These are phyloP conservation scores for Benthosema pterotum DNA, from an alignment of 2,797 vertebrate species.

Conservation along the genomic window DNA sequence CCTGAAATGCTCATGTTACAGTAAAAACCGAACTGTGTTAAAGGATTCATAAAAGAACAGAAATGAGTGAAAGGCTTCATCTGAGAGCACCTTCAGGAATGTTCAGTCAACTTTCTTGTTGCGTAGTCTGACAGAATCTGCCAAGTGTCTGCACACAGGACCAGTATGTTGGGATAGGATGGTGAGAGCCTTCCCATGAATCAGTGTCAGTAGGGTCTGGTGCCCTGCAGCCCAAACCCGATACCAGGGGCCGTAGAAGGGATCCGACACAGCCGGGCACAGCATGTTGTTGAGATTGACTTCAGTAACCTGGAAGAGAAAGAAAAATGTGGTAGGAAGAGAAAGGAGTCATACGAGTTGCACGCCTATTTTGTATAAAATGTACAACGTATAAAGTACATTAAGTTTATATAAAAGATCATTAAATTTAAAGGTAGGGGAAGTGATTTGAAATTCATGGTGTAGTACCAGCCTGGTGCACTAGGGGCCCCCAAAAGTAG, in stretches of 20 bases:
- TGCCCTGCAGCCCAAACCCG: slow-evolving; percentile 95
- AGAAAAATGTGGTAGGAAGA: slow-evolving; percentile 19
- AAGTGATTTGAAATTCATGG: no score
- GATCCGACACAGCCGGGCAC: slow-evolving; percentile 97
- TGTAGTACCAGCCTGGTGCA: no score
- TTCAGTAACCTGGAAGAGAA: slow-evolving; percentile 86
- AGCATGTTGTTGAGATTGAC: slow-evolving; percentile 99
- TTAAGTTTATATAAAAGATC: no score
- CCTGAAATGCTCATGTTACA: slow-evolving; percentile 47
- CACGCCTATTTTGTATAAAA: background rate
- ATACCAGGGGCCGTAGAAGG: slow-evolving; percentile 98
- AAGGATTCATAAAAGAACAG: slow-evolving; percentile 59
- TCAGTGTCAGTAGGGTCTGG: slow-evolving; percentile 95
- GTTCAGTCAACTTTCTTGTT: slow-evolving; percentile 93
- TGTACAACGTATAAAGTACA: no score
- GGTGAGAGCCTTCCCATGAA: slow-evolving; percentile 93
- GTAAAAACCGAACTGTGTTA: slow-evolving; percentile 47
- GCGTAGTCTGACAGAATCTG: slow-evolving; percentile 86
- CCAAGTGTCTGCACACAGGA: slow-evolving; percentile 79
- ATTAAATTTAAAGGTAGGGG: no score
- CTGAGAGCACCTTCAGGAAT: slow-evolving; percentile 1
- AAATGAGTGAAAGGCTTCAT: slow-evolving; percentile 47
- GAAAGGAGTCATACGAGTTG: slow-evolving; percentile 1
- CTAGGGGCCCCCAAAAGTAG: no score
- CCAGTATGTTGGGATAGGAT: slow-evolving; percentile 83